A percentile compares a stretch with the other conserved stretches of the same genome.
phyloP scores from a whole-genome alignment of 1,140 invertebrate species.

The Bilobella aurantiaca region DNA sequence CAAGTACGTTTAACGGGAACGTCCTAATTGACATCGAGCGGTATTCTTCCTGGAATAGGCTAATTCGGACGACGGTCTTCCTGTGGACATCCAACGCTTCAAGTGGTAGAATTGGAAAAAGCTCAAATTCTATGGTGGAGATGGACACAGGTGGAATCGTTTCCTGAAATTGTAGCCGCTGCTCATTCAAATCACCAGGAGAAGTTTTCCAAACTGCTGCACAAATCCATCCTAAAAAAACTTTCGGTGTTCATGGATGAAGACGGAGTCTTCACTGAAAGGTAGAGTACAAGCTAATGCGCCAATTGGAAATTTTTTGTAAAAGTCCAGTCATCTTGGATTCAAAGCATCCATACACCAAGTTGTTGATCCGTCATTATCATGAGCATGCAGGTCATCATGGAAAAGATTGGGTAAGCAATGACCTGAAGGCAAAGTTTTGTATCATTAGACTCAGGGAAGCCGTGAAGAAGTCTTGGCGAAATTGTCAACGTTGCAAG shows the following conservation, averaged over 20 bases:
- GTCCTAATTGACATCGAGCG: too few relatives aligned
- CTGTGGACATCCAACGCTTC: too few relatives aligned
- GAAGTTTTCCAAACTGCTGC: too few relatives aligned
- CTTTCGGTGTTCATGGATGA: constrained; percentile 37
- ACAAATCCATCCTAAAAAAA: too few relatives aligned
- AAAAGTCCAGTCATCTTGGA: constrained; percentile 21
- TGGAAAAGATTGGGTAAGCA: constrained; percentile 9
- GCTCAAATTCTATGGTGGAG: constrained; percentile 12
- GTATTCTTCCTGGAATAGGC: too few relatives aligned
- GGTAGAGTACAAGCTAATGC: constrained; percentile 15
- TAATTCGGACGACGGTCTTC: too few relatives aligned
- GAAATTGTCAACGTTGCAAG: constrained; percentile 17
- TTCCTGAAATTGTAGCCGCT: too few relatives aligned
- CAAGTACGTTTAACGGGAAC: too few relatives aligned
- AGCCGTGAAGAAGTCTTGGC: constrained; percentile 11
- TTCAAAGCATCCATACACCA: constrained; percentile 1
- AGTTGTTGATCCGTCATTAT: constrained; percentile 2
- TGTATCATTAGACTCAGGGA: constrained; percentile 17
- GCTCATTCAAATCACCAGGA: too few relatives aligned
- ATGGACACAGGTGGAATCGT: too few relatives aligned
- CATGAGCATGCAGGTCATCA: constrained; percentile 12
- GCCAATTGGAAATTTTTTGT: not conserved
- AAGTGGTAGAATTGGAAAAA: constrained; percentile 22
- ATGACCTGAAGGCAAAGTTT: constrained; percentile 15
- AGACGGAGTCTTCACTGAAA: constrained; percentile 13